Base-by-base conservation (phyloP, 2,113 vertebrate species). In the Pomatostomus ruficeps region DNA sequence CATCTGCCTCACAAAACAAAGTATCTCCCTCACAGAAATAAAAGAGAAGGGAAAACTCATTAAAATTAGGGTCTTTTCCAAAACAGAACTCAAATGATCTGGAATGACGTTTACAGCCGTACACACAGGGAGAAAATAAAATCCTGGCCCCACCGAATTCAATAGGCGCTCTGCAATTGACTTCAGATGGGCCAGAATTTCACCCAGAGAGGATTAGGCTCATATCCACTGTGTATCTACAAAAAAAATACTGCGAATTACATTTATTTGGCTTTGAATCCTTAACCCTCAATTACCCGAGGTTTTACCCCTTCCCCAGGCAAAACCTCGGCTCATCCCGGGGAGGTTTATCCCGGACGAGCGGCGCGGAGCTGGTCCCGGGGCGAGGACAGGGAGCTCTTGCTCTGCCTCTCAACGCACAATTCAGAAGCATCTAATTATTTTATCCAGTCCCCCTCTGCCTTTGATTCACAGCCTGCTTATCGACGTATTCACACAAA, bases 401-500 rank as follows among this genome's bases (percentile, higher is more conserved):
- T 88, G 42, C 74, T 96, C 79, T 72, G 78, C 67, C 94, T 97
- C 93, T 96, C 95, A 63, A 79, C 6, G 67, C 93, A 97, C 89
- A 96, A 96, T 96, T 96, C 88, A 85, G 93, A 76, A 90, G 93
- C 87, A 74, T 97, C 94, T 95, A 85, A 96, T 95, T 97, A 94
- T 96, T 96, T 92, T 88, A 94, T 80, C 89, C 81, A 59, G 65
- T 91, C 80, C 88, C 87, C 91, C 84, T 68, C 85, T 81, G 92
- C 82, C 94, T 78, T 82, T 97, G 96, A 95, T 92, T 92, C 86
- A 84, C 96, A 71, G 88, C 91, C 93, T 94, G 96, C 86, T 96
- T 97, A 97, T 95, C 87, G n/a, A 91, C 36, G 21, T 88, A 97
- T 97, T 97, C 97, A 91, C 91, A 96, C 89, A 91, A 98, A 97